Evolutionary conservation across 2,797 vertebrate genomes (phyloP), one percentile per base, ranked within the genome.

Genomic region (Eospalax fontanierii): DNA sequence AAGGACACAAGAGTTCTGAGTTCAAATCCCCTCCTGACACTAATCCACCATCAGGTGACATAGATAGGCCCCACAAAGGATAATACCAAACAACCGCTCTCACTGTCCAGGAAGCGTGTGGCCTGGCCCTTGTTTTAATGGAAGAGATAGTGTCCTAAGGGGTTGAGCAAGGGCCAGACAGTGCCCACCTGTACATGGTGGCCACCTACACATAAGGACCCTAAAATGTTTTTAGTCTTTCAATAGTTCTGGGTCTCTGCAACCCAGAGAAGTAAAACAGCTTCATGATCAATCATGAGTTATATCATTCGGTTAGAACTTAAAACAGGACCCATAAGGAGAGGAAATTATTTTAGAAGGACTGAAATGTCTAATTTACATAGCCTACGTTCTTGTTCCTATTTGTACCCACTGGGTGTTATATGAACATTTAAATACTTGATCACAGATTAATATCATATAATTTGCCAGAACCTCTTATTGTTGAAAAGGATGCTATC

Each of bases 301-400:
- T 14, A 12, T 66, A 35, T 70, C 85, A 16, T 81, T 93, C 40
- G 33, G 57, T 54, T 35, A 70, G 76, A 81, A 86, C 86, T 66
- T 76, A 84, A 80, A 93, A 75, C 95, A 94, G 70, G 65, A 78
- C 70, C 87, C 97, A 95, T 96, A 96, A 89, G 96, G 93, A 80
- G 18, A 95, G 89, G 90, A 93, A 89, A 89, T 95, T 88, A 89
- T 95, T 88, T 94, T 66, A 65, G 83, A 95, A 90, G 59, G 82
- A 85, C 70, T 57, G 66, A 97, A 97, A 97, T 95, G 96, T 95
- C 97, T 96, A 26, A 97, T 96, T 96, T 97, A 87, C 96, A 97
- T 97, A 92, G 61, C 28, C 71, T 86, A 40, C 63, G 66, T 74
- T 92, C 90, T 86, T 50, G n/a, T 90, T 97, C 94, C 4, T 87